phyloP scores from a whole-genome alignment of 2,797 vertebrate genomes.

The Cryptoprocta ferox region DNA sequence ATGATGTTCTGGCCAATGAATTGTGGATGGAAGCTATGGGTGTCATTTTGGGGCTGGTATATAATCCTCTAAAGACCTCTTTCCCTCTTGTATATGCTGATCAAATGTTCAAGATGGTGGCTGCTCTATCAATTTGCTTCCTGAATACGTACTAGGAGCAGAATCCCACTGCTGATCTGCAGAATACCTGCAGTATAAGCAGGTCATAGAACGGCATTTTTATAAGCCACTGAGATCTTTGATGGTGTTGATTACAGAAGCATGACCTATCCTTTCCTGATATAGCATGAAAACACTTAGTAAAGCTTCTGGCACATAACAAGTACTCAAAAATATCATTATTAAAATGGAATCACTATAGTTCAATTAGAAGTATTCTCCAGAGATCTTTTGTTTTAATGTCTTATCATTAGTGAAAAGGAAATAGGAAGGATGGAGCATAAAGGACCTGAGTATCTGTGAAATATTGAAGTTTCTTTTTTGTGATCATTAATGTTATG shows the following conservation, averaged over 20 bases:
- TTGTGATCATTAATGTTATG: not conserved
- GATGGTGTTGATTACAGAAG: not conserved
- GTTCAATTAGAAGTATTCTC: constrained; percentile 3
- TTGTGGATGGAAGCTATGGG: not conserved
- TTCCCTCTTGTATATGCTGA: not conserved
- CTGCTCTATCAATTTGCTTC: not conserved
- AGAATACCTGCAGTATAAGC: not conserved
- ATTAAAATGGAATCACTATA: constrained; percentile 17
- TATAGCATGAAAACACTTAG: not conserved
- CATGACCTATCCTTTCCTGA: not conserved
- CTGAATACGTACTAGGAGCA: not conserved
- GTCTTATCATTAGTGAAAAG: constrained; percentile 20
- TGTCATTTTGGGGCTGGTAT: not conserved
- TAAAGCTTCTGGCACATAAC: not conserved
- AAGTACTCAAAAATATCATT: not conserved
- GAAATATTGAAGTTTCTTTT: constrained; percentile 35
- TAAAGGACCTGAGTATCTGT: not conserved
- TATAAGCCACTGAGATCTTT: not conserved
- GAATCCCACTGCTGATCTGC: not conserved
- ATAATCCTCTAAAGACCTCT: not conserved
- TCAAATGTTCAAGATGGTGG: not conserved
- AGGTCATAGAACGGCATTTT: not conserved
- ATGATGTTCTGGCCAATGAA: not conserved
- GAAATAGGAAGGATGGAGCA: not conserved
- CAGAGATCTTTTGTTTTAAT: constrained; percentile 15